These are phyloP conservation scores for Silurus aristotelis DNA, from an alignment of 2,797 vertebrate genomes.

Conservation along the genomic window DNA sequence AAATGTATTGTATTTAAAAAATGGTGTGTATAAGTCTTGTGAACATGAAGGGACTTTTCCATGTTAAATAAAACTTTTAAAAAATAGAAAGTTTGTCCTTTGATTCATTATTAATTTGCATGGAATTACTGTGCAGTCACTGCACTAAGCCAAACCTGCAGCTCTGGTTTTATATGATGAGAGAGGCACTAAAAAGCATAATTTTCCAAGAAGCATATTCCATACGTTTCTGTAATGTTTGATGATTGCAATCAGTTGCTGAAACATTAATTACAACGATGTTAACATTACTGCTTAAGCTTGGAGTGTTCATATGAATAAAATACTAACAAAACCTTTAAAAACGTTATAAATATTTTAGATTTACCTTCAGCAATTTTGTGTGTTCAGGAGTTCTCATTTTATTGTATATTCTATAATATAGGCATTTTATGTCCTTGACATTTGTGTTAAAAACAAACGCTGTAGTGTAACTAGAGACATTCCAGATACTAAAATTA, in stretches of 20 bases:
- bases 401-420: too few species aligned
- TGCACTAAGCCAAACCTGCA: too few species aligned
- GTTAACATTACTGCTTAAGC: not conserved
- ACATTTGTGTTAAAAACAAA: too few species aligned
- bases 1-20: not conserved
- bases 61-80: conserved; percentile 38
- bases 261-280: not conserved
- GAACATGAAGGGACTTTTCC: not conserved
- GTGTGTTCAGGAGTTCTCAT: too few species aligned
- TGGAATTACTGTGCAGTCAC: not conserved
- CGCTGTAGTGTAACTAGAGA: too few species aligned
- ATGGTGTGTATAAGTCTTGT: conserved; percentile 5
- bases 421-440: too few species aligned
- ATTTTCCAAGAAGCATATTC: not conserved
- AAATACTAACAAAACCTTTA: not conserved
- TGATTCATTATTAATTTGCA: not conserved
- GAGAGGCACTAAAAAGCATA: not conserved
- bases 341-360: too few species aligned
- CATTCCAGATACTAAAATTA: too few species aligned
- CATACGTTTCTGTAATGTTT: not conserved
- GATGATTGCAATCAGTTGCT: not conserved
- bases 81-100: not conserved
- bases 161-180: not conserved
- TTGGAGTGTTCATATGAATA: not conserved
- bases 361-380: too few species aligned